Evolutionary conservation across 2,888 invertebrate genomes (phyloP), one percentile per base, ranked within the genome.

Genomic region (Boloria euphrosyne): DNA sequence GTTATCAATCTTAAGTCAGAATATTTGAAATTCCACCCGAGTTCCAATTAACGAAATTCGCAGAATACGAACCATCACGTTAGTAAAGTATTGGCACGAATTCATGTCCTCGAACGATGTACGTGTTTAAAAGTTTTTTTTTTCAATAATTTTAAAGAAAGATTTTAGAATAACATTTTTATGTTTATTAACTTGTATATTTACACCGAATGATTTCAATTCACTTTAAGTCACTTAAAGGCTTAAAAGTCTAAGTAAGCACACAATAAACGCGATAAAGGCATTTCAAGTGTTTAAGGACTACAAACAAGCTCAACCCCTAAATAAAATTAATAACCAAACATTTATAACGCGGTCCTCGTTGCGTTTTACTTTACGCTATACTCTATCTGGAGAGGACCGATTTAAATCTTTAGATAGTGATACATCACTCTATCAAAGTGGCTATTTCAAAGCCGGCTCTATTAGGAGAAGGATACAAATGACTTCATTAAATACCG

Each of bases 401-500:
- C 74, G 76, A 79, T 80, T 76, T 76, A 74, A 73, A 69, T 77
- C 62, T 71, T 76, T 78, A 74, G 70, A 74, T 62, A 54, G 66
- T 73, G 76, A 74, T 82, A 80, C 74, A 80, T 82, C 76, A 81
- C 79, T 80, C 78, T 71, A 84, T 82, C 77, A 79, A 78, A 75
- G 71, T 71, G 66, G 72, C 75, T 71, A 73, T 77, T 77, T 74
- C 69, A 65, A 65, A 76, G 72, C 69, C 71, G 72, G 73, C 71
- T 73, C 71, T 72, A 77, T 73, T 70, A 73, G 75, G 74, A 76
- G 73, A 76, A 78, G 73, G 74, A 73, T 80, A 79, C 83, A 84
- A 85, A 88, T 83, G 79, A 79, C 82, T 87, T 85, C 81, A 84
- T 87, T 86, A 84, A 83, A 78, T 75, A 73, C 76, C 70, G 70